Conservation (phyloP, 2,888 invertebrate species). For the Sthenelais limicola region DNA sequence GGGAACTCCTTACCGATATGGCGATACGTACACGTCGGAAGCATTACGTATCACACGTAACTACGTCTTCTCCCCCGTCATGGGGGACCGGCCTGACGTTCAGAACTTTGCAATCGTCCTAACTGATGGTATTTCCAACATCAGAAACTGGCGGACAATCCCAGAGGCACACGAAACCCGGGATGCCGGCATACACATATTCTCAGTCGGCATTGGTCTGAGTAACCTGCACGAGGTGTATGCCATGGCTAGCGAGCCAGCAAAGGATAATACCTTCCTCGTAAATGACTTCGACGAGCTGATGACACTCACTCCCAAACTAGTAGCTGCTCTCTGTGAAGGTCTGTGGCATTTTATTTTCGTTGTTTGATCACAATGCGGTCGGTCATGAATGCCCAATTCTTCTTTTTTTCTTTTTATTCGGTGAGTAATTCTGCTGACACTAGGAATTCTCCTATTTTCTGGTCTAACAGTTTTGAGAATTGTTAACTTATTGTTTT, state of each 20-base stretch:
- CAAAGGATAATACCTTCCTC: constrained; percentile 23
- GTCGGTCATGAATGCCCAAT: no score
- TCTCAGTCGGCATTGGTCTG: constrained; percentile 35
- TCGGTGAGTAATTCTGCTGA: no score
- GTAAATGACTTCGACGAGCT: constrained; percentile 38
- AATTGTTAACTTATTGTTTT: no score
- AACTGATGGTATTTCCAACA: constrained; percentile 42
- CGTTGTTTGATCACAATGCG: not conserved
- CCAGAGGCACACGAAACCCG: constrained; percentile 33
- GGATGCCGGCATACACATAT: constrained; percentile 37
- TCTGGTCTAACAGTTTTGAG: no score
- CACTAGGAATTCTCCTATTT: no score
- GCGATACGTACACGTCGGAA: constrained; percentile 61
- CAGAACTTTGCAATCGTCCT: constrained; percentile 40
- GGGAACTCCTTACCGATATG: constrained; percentile 57
- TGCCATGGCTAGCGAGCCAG: constrained; percentile 36
- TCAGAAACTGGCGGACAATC: constrained; percentile 32
- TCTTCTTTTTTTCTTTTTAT: no score
- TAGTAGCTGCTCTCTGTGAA: constrained; percentile 41
- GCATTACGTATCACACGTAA: constrained; percentile 55
- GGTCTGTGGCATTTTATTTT: constrained; percentile 58
- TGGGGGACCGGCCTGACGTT: constrained; percentile 36
- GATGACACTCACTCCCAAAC: constrained; percentile 15
- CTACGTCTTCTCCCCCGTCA: constrained; percentile 4
- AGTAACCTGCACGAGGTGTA: constrained; percentile 17